A percentile compares a stretch with the other conserved stretches of the same genome.
phyloP scores from a whole-genome alignment of 2,797 vertebrate genomes.

The Sebastolobus altivelis region DNA sequence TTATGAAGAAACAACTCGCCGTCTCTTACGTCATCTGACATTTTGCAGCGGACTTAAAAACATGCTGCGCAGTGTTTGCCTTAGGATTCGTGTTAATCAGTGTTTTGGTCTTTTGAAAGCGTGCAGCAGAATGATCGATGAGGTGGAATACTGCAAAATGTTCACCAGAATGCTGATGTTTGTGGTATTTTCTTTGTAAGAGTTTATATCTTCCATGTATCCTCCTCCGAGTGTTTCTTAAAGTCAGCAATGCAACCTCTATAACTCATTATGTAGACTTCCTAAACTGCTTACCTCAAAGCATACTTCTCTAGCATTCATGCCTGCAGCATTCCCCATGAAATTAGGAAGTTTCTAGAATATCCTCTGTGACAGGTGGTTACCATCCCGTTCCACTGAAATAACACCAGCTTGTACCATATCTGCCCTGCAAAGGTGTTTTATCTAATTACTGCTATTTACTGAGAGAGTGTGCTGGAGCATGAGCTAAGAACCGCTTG shows the following conservation, averaged over 20 bases:
- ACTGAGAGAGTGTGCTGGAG: neutral
- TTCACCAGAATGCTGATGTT: conserved; percentile 37
- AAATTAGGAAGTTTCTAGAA: conserved; percentile 26
- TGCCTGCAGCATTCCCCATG: conserved; percentile 6
- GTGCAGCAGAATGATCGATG: conserved; percentile 49
- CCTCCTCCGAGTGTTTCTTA: neutral
- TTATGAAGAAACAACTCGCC: neutral
- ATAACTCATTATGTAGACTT: neutral
- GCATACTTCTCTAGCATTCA: neutral
- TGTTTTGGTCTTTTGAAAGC: conserved; percentile 6
- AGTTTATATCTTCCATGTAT: neutral
- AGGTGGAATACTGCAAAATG: conserved; percentile 4
- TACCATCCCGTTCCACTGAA: conserved; percentile 9
- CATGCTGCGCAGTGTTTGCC: neutral
- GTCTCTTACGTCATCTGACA: conserved; percentile 17
- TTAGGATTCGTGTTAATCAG: conserved; percentile 20
- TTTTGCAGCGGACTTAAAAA: conserved; percentile 17
- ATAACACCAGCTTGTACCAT: conserved; percentile 1
- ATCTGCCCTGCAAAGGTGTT: conserved; percentile 31
- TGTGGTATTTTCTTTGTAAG: neutral
- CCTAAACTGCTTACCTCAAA: neutral
- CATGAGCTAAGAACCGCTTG: conserved; percentile 22
- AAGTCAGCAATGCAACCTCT: neutral
- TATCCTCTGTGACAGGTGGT: conserved; percentile 18
- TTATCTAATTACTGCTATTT: conserved; percentile 35